Conservation (phyloP, 1,140 invertebrate genomes). For the Leptopilina clavipes region DNA sequence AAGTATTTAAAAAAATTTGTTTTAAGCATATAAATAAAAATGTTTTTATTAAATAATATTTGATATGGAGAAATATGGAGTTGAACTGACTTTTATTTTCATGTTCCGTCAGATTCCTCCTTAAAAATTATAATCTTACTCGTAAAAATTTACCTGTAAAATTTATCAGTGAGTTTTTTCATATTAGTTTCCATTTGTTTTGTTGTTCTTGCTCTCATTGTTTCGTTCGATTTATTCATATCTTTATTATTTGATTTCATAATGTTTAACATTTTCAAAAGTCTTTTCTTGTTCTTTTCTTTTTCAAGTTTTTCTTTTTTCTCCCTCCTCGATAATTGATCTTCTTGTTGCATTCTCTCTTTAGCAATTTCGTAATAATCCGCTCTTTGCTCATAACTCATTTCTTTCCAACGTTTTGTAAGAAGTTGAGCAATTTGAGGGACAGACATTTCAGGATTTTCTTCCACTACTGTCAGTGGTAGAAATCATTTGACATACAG, state of each 20-base stretch:
- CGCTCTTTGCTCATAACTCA: constrained; percentile 66
- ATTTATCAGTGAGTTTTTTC: constrained; percentile 47
- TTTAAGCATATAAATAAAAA: too few species aligned
- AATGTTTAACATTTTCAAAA: constrained; percentile 57
- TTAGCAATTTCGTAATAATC: constrained; percentile 65
- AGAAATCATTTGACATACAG: background rate
- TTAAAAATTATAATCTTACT: too few species aligned
- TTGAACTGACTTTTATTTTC: too few species aligned
- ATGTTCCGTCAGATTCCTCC: too few species aligned
- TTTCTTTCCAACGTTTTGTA: constrained; percentile 66
- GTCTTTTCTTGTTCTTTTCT: constrained; percentile 55
- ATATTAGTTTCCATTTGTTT: constrained; percentile 56
- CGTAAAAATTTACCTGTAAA: constrained; percentile 41
- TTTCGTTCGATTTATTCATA: constrained; percentile 44
- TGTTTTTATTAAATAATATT: too few species aligned
- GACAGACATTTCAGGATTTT: constrained; percentile 66
- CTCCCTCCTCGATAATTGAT: constrained; percentile 33
- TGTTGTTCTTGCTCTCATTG: constrained; percentile 53
- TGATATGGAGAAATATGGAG: too few species aligned
- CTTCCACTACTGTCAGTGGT: constrained; percentile 58
- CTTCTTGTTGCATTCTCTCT: constrained; percentile 32
- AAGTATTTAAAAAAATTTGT: too few species aligned
- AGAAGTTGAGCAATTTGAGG: constrained; percentile 65
- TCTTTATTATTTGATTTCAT: constrained; percentile 56
- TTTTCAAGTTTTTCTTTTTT: constrained; percentile 43